Conservation (phyloP, 2,113 vertebrate species). For the Ceyx melanurus region DNA sequence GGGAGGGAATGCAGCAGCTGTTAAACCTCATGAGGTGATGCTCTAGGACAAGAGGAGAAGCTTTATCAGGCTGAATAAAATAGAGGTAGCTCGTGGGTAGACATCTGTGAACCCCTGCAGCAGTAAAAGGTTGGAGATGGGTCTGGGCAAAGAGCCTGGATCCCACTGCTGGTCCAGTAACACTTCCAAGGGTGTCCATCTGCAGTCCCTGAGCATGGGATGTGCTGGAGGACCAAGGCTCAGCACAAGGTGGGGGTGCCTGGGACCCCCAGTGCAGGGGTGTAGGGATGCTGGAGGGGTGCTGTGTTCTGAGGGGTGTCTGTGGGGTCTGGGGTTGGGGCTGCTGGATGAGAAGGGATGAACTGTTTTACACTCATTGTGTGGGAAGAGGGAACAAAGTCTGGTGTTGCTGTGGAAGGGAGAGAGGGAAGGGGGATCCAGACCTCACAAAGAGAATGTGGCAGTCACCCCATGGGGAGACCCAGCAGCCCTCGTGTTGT, state of each 20-base stretch:
- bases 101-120: background rate
- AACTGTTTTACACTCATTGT: rapidly evolving
- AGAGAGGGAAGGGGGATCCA: background rate
- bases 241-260: background rate
- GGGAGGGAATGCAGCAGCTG: constrained; percentile 28
- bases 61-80: background rate
- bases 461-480: background rate
- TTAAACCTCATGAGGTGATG: background rate
- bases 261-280: rapidly evolving
- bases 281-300: rapidly evolving
- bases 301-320: background rate
- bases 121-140: background rate
- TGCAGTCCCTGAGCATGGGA: rapidly evolving
- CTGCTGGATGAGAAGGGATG: background rate
- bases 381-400: background rate
- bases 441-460: background rate
- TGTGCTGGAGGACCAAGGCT: rapidly evolving
- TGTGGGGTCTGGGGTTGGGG: rapidly evolving
- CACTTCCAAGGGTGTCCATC: background rate
- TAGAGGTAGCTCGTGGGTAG: background rate
- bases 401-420: background rate
- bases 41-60: background rate
- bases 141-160: background rate
- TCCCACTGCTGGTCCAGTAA: background rate
- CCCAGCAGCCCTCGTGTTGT: rapidly evolving